phyloP scores from a whole-genome alignment of 2,113 vertebrate species.

The Chunga burmeisteri region DNA sequence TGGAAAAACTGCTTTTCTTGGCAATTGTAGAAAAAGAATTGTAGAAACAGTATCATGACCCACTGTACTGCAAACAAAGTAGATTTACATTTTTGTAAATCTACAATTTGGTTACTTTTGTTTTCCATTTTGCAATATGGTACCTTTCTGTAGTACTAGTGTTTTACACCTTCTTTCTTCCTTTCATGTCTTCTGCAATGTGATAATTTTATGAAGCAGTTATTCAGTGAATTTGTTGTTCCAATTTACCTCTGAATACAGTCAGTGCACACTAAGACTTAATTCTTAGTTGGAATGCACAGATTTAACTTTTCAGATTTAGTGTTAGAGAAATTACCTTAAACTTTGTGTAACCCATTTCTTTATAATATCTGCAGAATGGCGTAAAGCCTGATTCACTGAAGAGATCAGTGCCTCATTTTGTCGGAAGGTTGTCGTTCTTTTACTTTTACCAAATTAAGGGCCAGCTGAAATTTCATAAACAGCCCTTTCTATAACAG shows the following conservation, averaged over 20 bases:
- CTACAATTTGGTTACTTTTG: not conserved
- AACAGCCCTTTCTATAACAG: not conserved
- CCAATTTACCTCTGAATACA: not conserved
- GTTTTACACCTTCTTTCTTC: not conserved
- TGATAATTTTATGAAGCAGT: not conserved
- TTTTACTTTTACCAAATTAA: not conserved
- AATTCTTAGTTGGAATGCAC: not conserved
- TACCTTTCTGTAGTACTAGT: not conserved
- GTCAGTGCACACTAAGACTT: not conserved
- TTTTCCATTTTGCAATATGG: not conserved
- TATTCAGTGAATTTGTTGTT: not conserved
- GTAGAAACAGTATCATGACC: not conserved
- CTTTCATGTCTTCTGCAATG: not conserved
- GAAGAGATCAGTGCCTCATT: not conserved
- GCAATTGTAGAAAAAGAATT: not conserved
- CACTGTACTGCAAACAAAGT: not conserved
- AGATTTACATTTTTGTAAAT: not conserved
- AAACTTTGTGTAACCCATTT: not conserved
- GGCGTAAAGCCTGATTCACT: not conserved
- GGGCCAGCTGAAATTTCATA: not conserved
- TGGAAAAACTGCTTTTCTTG: not conserved
- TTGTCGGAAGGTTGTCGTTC: not conserved
- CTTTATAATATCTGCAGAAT: not conserved
- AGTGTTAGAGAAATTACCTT: not conserved
- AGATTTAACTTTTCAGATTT: not conserved